phyloP scores from a whole-genome alignment of 2,797 vertebrate species.

The Paramormyrops hopkinsi region DNA sequence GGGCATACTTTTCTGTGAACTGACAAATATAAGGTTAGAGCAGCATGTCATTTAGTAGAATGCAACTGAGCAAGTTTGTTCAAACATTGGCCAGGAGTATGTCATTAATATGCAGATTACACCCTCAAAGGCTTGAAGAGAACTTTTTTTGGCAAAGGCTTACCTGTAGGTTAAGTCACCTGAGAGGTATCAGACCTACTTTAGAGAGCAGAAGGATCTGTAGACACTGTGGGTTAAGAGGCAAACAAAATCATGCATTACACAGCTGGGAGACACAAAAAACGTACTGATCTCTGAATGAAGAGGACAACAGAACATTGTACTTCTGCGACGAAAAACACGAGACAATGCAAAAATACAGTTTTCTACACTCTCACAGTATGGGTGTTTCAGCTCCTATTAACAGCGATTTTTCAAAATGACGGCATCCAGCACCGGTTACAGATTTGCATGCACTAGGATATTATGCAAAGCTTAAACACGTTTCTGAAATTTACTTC shows the following conservation, averaged over 20 bases:
- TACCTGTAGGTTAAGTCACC: constrained; percentile 24
- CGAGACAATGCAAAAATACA: not conserved
- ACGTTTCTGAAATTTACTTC: not conserved
- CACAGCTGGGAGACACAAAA: not conserved
- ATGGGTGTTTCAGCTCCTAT: not conserved
- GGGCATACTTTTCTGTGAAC: not conserved
- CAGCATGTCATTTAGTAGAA: not conserved
- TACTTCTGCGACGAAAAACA: not conserved
- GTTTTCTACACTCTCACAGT: not conserved
- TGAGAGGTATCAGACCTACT: constrained; percentile 26
- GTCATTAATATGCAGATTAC: not conserved
- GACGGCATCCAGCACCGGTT: not conserved
- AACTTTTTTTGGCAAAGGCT: constrained; percentile 16
- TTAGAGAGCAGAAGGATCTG: constrained; percentile 13
- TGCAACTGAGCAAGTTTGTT: not conserved
- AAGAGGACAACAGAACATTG: not conserved
- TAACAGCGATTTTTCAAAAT: not conserved
- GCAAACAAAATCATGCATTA: not conserved
- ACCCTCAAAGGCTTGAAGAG: not conserved
- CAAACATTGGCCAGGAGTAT: not conserved
- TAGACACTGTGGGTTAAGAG: not conserved
- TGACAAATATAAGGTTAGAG: not conserved
- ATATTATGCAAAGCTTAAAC: not conserved
- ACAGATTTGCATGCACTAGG: not conserved
- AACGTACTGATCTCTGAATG: not conserved